phyloP scores from a whole-genome alignment of 1,140 invertebrate genomes.

The Philopotamus ludificatus region DNA sequence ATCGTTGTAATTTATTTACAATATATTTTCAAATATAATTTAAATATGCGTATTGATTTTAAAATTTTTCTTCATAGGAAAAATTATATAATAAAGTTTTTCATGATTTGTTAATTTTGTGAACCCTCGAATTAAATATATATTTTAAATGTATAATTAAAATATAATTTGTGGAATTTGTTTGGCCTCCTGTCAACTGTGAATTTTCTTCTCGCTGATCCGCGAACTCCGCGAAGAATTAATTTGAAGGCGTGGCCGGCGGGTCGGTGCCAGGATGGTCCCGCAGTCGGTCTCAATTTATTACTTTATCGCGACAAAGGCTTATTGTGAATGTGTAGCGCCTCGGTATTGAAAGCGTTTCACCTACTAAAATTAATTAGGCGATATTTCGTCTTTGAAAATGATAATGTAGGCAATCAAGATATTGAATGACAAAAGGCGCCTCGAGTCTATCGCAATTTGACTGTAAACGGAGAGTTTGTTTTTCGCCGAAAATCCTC shows the following conservation, averaged over 20 bases:
- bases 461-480: constrained; percentile 4
- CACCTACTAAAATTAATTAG: constrained; percentile 17
- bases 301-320: constrained; percentile 19
- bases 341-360: constrained; percentile 8
- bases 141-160: too few species aligned
- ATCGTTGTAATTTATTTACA: too few species aligned
- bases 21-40: too few species aligned
- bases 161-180: too few species aligned
- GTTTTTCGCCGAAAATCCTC: constrained; percentile 1
- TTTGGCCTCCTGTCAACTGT: too few species aligned
- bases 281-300: constrained; percentile 3
- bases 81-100: too few species aligned
- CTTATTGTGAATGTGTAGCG: constrained; percentile 4
- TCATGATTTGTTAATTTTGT: too few species aligned
- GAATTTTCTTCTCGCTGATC: too few species aligned
- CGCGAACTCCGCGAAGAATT: too few species aligned
- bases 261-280: background rate
- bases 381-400: constrained; percentile 6
- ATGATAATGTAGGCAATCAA: constrained; percentile 16
- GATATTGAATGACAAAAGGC: constrained; percentile 19
- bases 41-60: too few species aligned
- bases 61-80: too few species aligned
- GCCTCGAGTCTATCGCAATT: background rate
- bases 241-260: background rate
- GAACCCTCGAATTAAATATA: too few species aligned